Base-by-base conservation (phyloP, 1,140 invertebrate genomes). In the Trachelipus rathkii region DNA sequence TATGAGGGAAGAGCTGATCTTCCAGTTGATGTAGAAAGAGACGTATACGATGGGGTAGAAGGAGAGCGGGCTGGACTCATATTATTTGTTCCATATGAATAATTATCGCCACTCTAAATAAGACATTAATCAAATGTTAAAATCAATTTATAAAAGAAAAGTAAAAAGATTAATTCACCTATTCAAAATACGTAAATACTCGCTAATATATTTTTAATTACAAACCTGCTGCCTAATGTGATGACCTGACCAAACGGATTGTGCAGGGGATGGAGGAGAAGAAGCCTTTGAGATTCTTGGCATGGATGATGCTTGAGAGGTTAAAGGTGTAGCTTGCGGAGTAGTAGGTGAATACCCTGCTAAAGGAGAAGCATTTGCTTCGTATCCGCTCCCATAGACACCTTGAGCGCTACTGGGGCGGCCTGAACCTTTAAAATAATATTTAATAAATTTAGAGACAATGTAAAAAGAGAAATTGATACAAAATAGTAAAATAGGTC, bases 391-490 rank as follows among this genome's bases (percentile, higher is more conserved):
- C 1, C 11, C 50, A 82, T 91, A 91, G 5, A 90, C 89, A 81
- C 90, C 90, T 83, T 92, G 90, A 15, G 89, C 88, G 76, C 90
- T 91, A 67, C 87, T 88, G 21, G 91, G 90, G 82, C 90, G 82
- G n/a, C 76, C 77, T 13, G 78, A 80, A 73, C 71, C 80, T 80
- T 50, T 15, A 53, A 45, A n/a, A 67, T 60, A 53, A 66, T 33
- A 33, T 33, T 33, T 6, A 33, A 33, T 33, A 33, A 33, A 33
- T 3, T 33, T 33, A 33, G 33, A 33, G 33, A 33, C n/a, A n/a
- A 19, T 60, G 50, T 13, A 60, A 60, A 15, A 60, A 60, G 19
- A 60, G 50, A 60, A 60, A 2, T 60, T 60, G 6, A 33, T 33
- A 33, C 33, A 33, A 33, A 33, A 33, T 33, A 33, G 33, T 33